Evolutionary conservation across 1,140 invertebrate genomes (phyloP), one percentile per base, ranked within the genome.

Genomic region (Episyrphus balteatus): DNA sequence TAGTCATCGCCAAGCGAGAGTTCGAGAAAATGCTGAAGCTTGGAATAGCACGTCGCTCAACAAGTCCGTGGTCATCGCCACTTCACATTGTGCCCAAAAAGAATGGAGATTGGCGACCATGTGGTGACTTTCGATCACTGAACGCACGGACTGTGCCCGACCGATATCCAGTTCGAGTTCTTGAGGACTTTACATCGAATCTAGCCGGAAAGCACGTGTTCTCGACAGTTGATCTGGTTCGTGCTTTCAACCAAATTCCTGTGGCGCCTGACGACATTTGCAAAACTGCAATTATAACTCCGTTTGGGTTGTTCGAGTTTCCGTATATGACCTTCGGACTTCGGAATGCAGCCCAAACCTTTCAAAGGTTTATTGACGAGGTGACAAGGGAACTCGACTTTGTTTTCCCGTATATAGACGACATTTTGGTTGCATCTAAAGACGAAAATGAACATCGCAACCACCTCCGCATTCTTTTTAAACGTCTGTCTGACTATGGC

Each of bases 171-270:
- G 44, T 67, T 2, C 56, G 60, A 1, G 21, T 26, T 26, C 8
- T 26, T 26, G 21, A 26, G 8, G 65, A 71, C 49, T 62, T 64
- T 36, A 14, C 36, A 5, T 5, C 36, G 6, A 44, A 55, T 0
- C 15, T 37, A 14, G 13, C 13, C 10, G 15, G 15, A 14, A 37
- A 37, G 10, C 3, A 37, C 3, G 21, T 26, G 8, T 26, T 26
- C 8, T 26, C 21, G 8, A 26, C 21, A 11, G 6, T 78, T 1
- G 74, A 79, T 59, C 43, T 77, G 15, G 49, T 55, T 0, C 55
- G 57, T 11, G 76, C 74, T 0, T 79, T 69, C 51, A 68, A 71
- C 55, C 75, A 69, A 18, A 58, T 70, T 1, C 64, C 62, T 1
- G 50, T 70, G 3, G 36, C 40, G 1, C 18, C 18, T 26, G 54